A percentile compares a stretch with the other conserved stretches of the same genome.
Evolutionary conservation across 1,140 invertebrate genomes (phyloP).

Genomic region (Lucilia sericata): DNA sequence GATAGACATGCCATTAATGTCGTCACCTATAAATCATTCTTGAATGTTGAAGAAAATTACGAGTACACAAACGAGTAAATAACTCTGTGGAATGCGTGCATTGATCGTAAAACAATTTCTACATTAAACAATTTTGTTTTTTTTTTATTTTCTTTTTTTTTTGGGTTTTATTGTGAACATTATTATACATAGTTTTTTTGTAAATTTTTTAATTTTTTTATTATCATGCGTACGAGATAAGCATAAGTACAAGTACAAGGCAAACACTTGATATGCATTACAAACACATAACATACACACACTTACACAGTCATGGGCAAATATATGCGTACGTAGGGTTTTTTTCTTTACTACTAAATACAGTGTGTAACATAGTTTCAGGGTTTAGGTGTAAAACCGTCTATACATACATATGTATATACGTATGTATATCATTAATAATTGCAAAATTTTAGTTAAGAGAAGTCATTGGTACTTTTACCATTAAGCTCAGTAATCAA

Average conservation of each 20-base stretch:
- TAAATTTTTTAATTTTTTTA: slow-evolving; percentile 16
- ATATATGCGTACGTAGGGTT: no score
- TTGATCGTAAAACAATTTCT: slow-evolving; percentile 39
- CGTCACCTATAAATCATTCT: not conserved
- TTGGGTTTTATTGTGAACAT: not conserved
- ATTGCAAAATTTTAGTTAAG: no score
- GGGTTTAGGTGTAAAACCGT: no score
- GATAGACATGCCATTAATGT: slow-evolving; percentile 12
- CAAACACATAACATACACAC: not conserved
- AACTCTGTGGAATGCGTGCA: slow-evolving; percentile 28
- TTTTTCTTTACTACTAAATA: no score
- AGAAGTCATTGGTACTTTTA: no score
- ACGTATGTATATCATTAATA: no score
- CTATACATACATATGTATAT: no score
- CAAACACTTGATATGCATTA: slow-evolving; percentile 22
- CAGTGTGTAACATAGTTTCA: no score
- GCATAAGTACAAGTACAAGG: slow-evolving; percentile 37
- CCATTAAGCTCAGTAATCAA: no score
- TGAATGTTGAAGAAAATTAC: not conserved
- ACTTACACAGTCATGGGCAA: not conserved
- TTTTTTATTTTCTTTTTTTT: not conserved
- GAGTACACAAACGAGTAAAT: not conserved
- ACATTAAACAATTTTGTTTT: not conserved
- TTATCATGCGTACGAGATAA: slow-evolving; percentile 42
- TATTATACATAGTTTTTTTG: slow-evolving; percentile 15